A percentile compares a stretch with the other conserved stretches of the same genome.
These are phyloP conservation scores for Sabatieria punctata DNA, from an alignment of 2,888 invertebrate genomes.

Conservation along the genomic window DNA sequence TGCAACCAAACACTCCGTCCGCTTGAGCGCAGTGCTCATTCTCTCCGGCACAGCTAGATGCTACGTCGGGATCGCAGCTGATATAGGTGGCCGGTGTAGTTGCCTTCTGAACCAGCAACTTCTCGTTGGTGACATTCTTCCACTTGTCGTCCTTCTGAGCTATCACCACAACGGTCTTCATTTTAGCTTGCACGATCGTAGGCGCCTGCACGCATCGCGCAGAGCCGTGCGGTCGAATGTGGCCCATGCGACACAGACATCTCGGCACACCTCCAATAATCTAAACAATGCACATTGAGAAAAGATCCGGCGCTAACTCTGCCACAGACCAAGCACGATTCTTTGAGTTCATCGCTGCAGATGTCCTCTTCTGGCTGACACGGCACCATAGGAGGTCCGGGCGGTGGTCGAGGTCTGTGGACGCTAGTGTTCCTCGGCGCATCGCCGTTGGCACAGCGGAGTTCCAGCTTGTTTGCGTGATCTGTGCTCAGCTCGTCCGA, in stretches of 20 bases:
- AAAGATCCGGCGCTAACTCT: background rate
- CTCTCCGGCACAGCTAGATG: background rate
- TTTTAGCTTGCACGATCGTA: background rate
- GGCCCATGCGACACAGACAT: constrained; percentile 27
- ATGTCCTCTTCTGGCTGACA: constrained; percentile 9
- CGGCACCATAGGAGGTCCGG: constrained; percentile 10
- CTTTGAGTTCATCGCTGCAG: constrained; percentile 19
- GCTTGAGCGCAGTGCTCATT: constrained; percentile 5
- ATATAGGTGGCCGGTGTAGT: background rate
- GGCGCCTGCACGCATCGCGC: constrained; percentile 10
- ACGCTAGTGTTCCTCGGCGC: constrained; percentile 6
- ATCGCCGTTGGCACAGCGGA: constrained; percentile 10
- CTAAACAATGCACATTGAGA: constrained; percentile 11
- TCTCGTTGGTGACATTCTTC: too few species aligned
- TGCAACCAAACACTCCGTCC: constrained; percentile 4
- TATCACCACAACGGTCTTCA: too few species aligned
- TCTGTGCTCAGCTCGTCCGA: constrained; percentile 30
- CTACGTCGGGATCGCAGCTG: background rate
- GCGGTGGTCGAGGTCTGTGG: background rate
- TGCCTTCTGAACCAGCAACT: background rate
- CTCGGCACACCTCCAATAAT: constrained; percentile 22
- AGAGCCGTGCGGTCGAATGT: constrained; percentile 22
- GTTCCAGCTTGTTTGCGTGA: background rate
- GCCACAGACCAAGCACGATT: constrained; percentile 22
- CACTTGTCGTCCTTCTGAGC: too few species aligned